Percentiles rank a stretch among this genome's conserved stretches.
phyloP scores from a whole-genome alignment of 2,113 vertebrate species.

The Cyanoliseus patagonus region DNA sequence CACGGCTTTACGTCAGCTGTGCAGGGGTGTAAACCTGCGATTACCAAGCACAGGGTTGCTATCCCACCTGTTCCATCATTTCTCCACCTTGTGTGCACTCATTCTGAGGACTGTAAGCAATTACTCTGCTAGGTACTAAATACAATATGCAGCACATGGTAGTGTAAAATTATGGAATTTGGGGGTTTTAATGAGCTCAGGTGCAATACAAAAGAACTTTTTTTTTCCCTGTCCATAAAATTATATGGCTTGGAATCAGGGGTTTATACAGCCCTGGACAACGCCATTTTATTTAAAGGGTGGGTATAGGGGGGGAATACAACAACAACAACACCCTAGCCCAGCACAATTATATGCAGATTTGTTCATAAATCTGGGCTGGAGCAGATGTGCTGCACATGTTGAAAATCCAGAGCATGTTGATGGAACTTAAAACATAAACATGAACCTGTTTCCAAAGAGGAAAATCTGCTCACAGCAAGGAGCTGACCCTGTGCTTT shows the following conservation, averaged over 20 bases:
- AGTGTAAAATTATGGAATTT: conserved; percentile 84
- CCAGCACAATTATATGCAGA: conserved; percentile 80
- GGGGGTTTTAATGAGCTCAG: conserved; percentile 81
- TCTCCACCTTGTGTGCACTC: conserved; percentile 69
- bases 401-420: conserved; percentile 72
- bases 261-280: conserved; percentile 71
- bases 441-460: conserved; percentile 79
- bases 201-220: conserved; percentile 79
- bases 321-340: conserved; percentile 61
- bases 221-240: conserved; percentile 76
- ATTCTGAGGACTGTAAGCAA: conserved; percentile 75
- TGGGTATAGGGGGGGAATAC: not conserved
- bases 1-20: conserved; percentile 6
- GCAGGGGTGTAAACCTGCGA: conserved; percentile 17
- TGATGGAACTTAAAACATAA: conserved; percentile 79
- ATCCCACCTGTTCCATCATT: conserved; percentile 76
- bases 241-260: conserved; percentile 81
- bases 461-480: conserved; percentile 78
- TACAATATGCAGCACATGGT: conserved; percentile 75
- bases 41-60: conserved; percentile 44
- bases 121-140: conserved; percentile 74
- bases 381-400: conserved; percentile 77
- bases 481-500: conserved; percentile 76
- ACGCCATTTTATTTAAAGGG: conserved; percentile 78
- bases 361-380: conserved; percentile 78